Base-by-base conservation (phyloP, 1,140 invertebrate species). In the Chelonus insularis region DNA sequence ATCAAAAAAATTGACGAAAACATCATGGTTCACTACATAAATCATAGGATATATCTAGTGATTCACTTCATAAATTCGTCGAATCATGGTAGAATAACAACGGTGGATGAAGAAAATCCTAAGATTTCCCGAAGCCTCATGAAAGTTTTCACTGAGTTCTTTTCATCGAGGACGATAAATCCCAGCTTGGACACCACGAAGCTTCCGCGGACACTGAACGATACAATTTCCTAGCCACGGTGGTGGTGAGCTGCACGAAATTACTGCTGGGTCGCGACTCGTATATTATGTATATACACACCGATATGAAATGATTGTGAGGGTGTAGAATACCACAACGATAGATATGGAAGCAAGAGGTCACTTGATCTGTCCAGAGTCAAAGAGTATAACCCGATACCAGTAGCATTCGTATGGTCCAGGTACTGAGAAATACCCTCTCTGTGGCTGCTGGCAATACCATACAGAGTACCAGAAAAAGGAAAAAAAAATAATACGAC, bases 371-470 rank as follows among this genome's bases (percentile, higher is more conserved):
- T 37, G 54, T 36, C 21, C 23, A 29, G 57, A 57, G 60, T 63
- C 60, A 50, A 66, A 60, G 58, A 57, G 9, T 18, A 54, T 37
- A 61, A 68, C 60, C 39, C 63, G 67, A 62, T 66, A 68, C 64
- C 64, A 34, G 59, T 57, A 55, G 61, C 37, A 58, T 36, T 14
- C 29, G 8, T 14, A 12, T 18, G n/a, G 55, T 25, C 21, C 16
- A 25, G 25, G 41, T 32, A 57, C 21, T 25, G 23, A 48, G 45
- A 48, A 25, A 48, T 48, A 48, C 12, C 3, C 9, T 21, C 11
- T 11, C 4, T n/a, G 3, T n/a, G 36, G 11, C 45, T 11, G 4
- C 4, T 48, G 2, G 45, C 11, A 48, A 48, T 23, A 48, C 45
- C 12, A 25, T 18, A 11, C 7, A 23, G 18, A 4, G 20, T 9